phyloP scores from a whole-genome alignment of 2,888 invertebrate species.

The Linnaemya vulpina region DNA sequence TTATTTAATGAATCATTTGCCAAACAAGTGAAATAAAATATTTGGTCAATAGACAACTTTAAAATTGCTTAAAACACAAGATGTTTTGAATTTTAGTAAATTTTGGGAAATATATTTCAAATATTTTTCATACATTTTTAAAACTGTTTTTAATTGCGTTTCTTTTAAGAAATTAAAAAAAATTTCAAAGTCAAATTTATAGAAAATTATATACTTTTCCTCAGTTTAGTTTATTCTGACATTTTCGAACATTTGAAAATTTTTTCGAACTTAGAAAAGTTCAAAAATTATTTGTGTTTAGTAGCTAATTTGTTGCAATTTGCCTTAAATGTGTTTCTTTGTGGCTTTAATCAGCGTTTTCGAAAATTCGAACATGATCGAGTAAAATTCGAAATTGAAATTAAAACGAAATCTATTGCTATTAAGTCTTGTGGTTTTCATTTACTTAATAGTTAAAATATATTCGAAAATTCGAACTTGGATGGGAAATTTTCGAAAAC shows the following conservation, averaged over 20 bases:
- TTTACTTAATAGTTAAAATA: too few species aligned
- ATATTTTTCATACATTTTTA: neutral
- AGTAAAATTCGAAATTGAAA: neutral
- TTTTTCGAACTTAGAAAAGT: too few species aligned
- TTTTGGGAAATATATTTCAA: neutral
- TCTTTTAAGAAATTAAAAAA: neutral
- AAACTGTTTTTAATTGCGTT: neutral
- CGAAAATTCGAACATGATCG: neutral
- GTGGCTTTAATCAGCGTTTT: neutral
- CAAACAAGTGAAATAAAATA: constrained; percentile 6
- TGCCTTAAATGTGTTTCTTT: too few species aligned
- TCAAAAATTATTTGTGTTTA: too few species aligned
- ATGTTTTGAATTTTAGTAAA: neutral
- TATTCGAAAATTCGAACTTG: too few species aligned
- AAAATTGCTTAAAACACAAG: neutral
- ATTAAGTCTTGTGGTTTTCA: too few species aligned
- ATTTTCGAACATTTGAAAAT: too few species aligned
- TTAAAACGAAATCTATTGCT: too few species aligned
- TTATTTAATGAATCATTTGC: constrained; percentile 38
- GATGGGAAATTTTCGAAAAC: too few species aligned
- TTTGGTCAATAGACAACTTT: neutral
- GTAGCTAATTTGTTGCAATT: too few species aligned
- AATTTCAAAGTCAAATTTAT: too few species aligned
- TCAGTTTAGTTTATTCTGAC: neutral
- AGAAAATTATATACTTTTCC: too few species aligned